Evolutionary conservation across 2,113 vertebrate genomes (phyloP).

Genomic region (Holacanthus passer): DNA sequence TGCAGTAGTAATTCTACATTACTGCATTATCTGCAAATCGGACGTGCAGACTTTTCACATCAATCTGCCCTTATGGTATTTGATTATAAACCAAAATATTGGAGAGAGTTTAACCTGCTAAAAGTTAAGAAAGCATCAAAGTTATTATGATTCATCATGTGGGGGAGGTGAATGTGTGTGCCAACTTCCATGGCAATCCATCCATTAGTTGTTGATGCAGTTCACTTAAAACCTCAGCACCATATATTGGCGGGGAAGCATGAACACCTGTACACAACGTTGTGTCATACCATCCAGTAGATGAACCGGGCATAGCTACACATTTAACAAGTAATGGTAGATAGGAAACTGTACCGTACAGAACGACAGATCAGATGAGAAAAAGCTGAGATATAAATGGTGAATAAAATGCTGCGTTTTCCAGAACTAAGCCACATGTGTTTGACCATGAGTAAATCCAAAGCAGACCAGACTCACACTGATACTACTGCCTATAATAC

Average conservation of each 20-base stretch:
- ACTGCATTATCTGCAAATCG: background rate
- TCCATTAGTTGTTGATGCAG: background rate
- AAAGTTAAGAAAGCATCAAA: background rate
- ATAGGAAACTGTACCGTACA: background rate
- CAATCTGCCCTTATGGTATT: background rate
- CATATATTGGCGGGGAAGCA: background rate
- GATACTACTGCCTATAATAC: constrained; percentile 28
- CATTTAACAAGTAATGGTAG: background rate
- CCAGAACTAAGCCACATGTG: constrained; percentile 11
- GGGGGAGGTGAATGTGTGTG: background rate
- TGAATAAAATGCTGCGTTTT: constrained; percentile 1
- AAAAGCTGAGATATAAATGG: constrained; percentile 3
- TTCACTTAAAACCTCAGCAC: background rate
- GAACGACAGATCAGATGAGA: background rate
- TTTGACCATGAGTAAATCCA: background rate
- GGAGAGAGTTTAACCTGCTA: too few species aligned
- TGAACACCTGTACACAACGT: background rate
- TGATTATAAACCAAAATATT: too few species aligned
- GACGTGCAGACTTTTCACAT: background rate
- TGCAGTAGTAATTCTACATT: background rate
- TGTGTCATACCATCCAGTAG: background rate
- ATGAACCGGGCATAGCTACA: too few species aligned
- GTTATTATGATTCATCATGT: background rate
- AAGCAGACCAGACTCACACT: background rate
- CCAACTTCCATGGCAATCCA: background rate